Conservation (phyloP, 1,140 invertebrate species). For the Conopomorpha cramerella region DNA sequence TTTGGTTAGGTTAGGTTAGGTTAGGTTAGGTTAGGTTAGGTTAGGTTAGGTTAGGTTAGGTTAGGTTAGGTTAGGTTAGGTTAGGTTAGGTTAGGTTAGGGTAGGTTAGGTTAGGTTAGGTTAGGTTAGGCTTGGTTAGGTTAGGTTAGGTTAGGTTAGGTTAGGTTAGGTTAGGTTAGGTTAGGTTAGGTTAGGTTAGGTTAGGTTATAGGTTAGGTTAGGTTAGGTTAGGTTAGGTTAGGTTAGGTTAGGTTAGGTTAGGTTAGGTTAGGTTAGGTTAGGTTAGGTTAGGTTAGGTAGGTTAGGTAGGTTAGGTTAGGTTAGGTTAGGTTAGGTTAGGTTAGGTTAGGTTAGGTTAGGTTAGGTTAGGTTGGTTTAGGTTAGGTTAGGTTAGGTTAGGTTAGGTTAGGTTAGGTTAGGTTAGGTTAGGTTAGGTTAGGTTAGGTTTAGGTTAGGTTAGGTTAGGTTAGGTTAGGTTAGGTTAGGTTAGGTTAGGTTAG, state of each 20-base stretch:
- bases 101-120: too few relatives aligned
- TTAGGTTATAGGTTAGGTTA: too few relatives aligned
- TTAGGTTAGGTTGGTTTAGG: too few relatives aligned
- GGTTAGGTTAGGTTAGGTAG: background rate
- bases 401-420: background rate
- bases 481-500: background rate
- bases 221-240: too few relatives aligned
- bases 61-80: slow-evolving; percentile 18
- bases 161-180: slow-evolving; percentile 10
- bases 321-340: background rate
- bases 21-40: slow-evolving; percentile 24
- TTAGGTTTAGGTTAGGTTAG: too few relatives aligned
- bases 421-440: background rate
- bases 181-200: slow-evolving; percentile 3
- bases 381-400: too few relatives aligned
- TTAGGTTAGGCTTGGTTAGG: too few relatives aligned
- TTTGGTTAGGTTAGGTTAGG: slow-evolving; percentile 26
- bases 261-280: background rate
- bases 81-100: too few relatives aligned
- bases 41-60: slow-evolving; percentile 22
- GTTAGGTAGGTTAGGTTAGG: too few relatives aligned
- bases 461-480: background rate
- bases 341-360: too few relatives aligned
- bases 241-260: slow-evolving; percentile 1
- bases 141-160: too few relatives aligned